Evolutionary conservation across 2,113 vertebrate genomes (phyloP), one percentile per base, ranked within the genome.

Genomic region (Chaenocephalus aceratus): DNA sequence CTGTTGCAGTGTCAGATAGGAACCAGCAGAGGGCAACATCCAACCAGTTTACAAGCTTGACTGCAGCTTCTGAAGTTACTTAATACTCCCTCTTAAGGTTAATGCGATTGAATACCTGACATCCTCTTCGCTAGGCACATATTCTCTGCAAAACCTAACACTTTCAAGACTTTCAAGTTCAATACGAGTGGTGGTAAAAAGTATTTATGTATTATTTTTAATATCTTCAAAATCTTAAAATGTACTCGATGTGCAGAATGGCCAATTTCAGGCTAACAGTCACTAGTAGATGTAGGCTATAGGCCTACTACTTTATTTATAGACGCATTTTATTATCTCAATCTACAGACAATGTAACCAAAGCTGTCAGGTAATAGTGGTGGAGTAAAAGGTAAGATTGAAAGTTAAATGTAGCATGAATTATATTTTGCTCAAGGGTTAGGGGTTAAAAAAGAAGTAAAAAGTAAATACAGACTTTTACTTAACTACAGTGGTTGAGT

Each of bases 11-110:
- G 53, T 57, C 13, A 76, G 2, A 4, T 2, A 16, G 0, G 0
- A 4, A 6, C 82, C 93, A 88, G 44, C 46, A 93, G 92, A 80
- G 83, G 90, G 86, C 82, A 21, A 18, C 60, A 69, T 87, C 44
- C 26, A 23, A 41, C 81, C 12, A 18, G 9, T 45, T n/a, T 36
- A 49, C 1, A 23, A 18, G 10, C 15, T n/a, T 7, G 0, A 5
- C 2, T 18, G 21, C 18, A 57, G 10, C 8, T 7, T 62, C 26
- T 45, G 10, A 5, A 4, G 3, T 30, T 52, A 23, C 51, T 49
- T 14, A 41, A 41, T 6, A 41, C 36, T 41, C 36, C 36, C 36
- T 41, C 36, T 6, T 8, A 44, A 16, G 11, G 45, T 48, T 16
- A 12, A 56, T 76, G 21, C 58, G 46, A 41, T 36, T 34, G 5